Base-by-base conservation (phyloP, 2,888 invertebrate species). In the Cephus spinipes region DNA sequence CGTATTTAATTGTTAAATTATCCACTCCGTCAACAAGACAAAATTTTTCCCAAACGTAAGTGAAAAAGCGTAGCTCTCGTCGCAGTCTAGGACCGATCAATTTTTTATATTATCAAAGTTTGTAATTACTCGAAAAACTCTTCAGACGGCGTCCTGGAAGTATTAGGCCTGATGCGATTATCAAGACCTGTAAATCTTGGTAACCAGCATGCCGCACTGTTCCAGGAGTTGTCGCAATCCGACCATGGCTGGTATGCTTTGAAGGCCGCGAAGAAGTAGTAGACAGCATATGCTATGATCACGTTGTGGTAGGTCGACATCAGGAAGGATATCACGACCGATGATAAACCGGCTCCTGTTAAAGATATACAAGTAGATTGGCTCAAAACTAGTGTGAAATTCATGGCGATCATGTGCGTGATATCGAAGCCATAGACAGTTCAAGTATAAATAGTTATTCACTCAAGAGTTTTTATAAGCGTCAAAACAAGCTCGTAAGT, bases 251-350 rank as follows among this genome's bases (percentile, higher is more conserved):
- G 95, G 84, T 96, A 95, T 73, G 96, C 94, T 90, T 96, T 96
- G 90, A 98, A 97, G 36, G 98, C 96, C 80, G 97, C 96, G 92
- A 97, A 97, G 92, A 98, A 96, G 92, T 98, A 98, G 92, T 97
- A 98, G 87, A 98, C 96, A 77, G 97, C 96, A 94, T 98, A 98
- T 81, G 97, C 97, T 92, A 98, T 98, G 91, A 98, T 97, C 85
- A 98, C 97, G 92, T 97, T 98, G 92, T 98, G 98, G 92, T 98
- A 98, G 76, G 98, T 97, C 85, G 98, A 97, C 95, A 98, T 96
- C 90, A 98, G 93, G 93, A 98, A 98, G 84, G 98, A 98, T 91
- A 98, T 97, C 91, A 98, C 95, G 83, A 98, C 98, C 91, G 97
- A 98, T 80, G 98, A 97, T 86, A 98, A 93, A 79, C 98, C 98